Conservation (phyloP, 2,888 invertebrate species). For the Coleophora deauratella region DNA sequence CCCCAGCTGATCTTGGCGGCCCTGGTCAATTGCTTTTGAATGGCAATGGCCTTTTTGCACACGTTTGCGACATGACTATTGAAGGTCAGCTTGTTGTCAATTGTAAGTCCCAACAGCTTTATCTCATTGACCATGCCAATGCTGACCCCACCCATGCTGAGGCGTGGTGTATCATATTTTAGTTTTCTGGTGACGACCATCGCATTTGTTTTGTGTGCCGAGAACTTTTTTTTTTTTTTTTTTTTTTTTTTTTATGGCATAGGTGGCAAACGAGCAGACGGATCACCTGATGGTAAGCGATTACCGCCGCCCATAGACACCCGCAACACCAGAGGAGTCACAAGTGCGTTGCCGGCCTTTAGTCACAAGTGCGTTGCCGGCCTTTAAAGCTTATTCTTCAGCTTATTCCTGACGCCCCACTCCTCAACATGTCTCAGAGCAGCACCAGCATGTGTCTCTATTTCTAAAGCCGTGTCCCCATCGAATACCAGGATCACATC, state of each 20-base stretch:
- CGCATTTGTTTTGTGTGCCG: conserved; percentile 9
- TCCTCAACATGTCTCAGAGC: conserved; percentile 6
- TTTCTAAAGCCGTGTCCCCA: conserved; percentile 4
- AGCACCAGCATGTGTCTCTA: conserved; percentile 6
- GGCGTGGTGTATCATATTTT: conserved; percentile 9
- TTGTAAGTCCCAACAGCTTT: conserved; percentile 10
- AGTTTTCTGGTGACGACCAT: conserved; percentile 8
- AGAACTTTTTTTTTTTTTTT: too few species aligned
- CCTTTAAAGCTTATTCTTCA: too few species aligned
- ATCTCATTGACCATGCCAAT: conserved; percentile 5
- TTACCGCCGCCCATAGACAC: too few species aligned
- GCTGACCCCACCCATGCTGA: conserved; percentile 10
- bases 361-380: too few species aligned
- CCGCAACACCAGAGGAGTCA: too few species aligned
- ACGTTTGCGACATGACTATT: conserved; percentile 4
- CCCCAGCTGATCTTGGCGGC: conserved; percentile 8
- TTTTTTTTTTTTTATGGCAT: too few species aligned
- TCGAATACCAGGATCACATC: conserved; percentile 8
- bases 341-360: too few species aligned
- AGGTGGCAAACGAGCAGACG: too few species aligned
- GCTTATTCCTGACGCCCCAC: conserved; percentile 13
- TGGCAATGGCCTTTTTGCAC: conserved; percentile 6
- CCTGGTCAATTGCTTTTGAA: conserved; percentile 6
- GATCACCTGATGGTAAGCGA: too few species aligned
- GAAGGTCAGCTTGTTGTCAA: conserved; percentile 11